Percentiles rank a stretch among this genome's conserved stretches.
phyloP scores from a whole-genome alignment of 2,888 invertebrate genomes.

The Protodeltote pygarga region DNA sequence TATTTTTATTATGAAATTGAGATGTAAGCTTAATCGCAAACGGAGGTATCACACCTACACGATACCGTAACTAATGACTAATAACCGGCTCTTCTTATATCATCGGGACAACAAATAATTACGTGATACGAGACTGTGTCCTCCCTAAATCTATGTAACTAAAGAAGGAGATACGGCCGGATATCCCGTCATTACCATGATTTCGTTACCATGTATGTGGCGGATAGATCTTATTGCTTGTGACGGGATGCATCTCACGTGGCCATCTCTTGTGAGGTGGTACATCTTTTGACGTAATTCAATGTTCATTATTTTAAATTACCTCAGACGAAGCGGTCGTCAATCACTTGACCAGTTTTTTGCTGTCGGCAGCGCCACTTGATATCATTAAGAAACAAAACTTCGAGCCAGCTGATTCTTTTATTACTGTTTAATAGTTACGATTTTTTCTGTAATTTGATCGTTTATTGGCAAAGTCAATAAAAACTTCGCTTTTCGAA shows the following conservation, averaged over 20 bases:
- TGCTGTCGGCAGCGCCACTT: conserved; percentile 62
- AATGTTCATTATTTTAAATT: conserved; percentile 64
- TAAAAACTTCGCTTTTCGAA: conserved; percentile 12
- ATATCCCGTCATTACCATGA: conserved; percentile 52
- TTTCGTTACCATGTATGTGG: conserved; percentile 32
- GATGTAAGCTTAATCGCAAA: conserved; percentile 59
- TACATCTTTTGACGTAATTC: conserved; percentile 55
- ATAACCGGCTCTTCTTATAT: conserved; percentile 39
- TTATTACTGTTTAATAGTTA: conserved; percentile 36
- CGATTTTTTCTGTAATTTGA: conserved; percentile 21
- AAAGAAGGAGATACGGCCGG: conserved; percentile 34
- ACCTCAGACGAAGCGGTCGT: conserved; percentile 52
- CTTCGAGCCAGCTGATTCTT: conserved; percentile 24
- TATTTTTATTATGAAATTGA: conserved; percentile 71
- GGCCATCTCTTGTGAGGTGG: conserved; percentile 45
- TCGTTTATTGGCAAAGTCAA: conserved; percentile 23
- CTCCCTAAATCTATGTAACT: conserved; percentile 39
- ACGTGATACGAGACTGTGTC: conserved; percentile 15
- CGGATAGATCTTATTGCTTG: conserved; percentile 39
- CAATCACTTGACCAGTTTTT: conserved; percentile 64
- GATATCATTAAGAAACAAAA: conserved; percentile 54
- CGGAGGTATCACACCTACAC: conserved; percentile 29
- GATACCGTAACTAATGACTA: conserved; percentile 52
- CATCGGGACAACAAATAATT: conserved; percentile 34
- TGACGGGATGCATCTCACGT: conserved; percentile 53